Evolutionary conservation across 2,797 vertebrate genomes (phyloP).

Genomic region (Amphiprion clarkii): DNA sequence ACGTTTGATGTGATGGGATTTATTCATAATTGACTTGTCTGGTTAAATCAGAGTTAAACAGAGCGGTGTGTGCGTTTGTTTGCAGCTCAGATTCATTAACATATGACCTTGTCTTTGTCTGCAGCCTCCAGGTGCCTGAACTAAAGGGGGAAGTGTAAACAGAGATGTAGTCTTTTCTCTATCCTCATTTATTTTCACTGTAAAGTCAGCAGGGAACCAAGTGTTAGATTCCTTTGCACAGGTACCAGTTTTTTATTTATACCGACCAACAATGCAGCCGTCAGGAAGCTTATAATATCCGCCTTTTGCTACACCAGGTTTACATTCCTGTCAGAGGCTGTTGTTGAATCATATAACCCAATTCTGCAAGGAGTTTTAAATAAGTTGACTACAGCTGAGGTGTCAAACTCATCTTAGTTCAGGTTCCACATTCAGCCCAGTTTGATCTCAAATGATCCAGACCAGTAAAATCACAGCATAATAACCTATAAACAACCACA

Average conservation of each 20-base stretch:
- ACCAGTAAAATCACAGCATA: too few species aligned
- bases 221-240: neutral
- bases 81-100: slow-evolving; percentile 51
- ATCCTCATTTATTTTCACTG: slow-evolving; percentile 16
- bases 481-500: too few species aligned
- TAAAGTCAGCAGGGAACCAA: neutral
- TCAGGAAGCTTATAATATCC: neutral
- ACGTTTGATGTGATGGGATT: slow-evolving; percentile 1
- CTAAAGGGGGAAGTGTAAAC: slow-evolving; percentile 28
- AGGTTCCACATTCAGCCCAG: too few species aligned
- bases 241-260: neutral
- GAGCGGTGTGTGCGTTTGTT: neutral
- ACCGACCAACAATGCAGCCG: neutral
- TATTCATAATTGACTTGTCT: slow-evolving; percentile 28
- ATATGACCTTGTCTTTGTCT: slow-evolving; percentile 72
- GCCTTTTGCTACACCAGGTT: neutral
- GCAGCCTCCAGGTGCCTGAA: slow-evolving; percentile 41
- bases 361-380: too few species aligned
- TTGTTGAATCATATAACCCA: too few species aligned
- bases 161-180: slow-evolving; percentile 27
- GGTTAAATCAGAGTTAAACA: slow-evolving; percentile 23
- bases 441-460: too few species aligned
- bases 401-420: too few species aligned
- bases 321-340: neutral
- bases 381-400: too few species aligned